phyloP scores from a whole-genome alignment of 2,888 invertebrate genomes.

The Clivina fossor region DNA sequence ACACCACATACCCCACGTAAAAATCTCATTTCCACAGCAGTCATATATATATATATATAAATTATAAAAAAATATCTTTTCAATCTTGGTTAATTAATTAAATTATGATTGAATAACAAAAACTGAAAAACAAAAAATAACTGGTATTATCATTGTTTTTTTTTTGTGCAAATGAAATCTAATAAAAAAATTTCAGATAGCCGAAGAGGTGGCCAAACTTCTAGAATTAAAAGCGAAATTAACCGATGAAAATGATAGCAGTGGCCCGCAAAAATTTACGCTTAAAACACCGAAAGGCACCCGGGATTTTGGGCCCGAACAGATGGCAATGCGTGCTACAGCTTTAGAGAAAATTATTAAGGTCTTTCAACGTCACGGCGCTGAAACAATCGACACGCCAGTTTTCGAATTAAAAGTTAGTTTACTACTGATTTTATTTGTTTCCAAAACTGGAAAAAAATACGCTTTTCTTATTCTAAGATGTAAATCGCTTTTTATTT shows the following conservation, averaged over 20 bases:
- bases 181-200: constrained; percentile 63
- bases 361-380: constrained; percentile 96
- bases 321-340: constrained; percentile 88
- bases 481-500: too few species aligned
- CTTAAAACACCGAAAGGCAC: constrained; percentile 94
- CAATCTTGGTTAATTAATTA: constrained; percentile 1
- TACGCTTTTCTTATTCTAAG: too few species aligned
- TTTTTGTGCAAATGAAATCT: neutral
- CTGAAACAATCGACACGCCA: constrained; percentile 97
- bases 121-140: neutral
- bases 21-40: too few species aligned
- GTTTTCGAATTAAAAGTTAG: constrained; percentile 89
- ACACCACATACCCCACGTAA: too few species aligned
- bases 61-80: neutral
- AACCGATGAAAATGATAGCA: constrained; percentile 58
- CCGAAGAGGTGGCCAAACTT: constrained; percentile 81
- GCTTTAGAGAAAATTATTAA: constrained; percentile 83
- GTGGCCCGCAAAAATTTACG: constrained; percentile 70
- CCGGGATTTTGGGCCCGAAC: constrained; percentile 89
- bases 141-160: constrained; percentile 2
- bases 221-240: constrained; percentile 78
- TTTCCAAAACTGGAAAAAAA: neutral
- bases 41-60: neutral
- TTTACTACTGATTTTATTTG: constrained; percentile 50
- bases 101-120: neutral